Percentiles rank a stretch among this genome's conserved stretches.
Conservation (phyloP, 2,888 invertebrate genomes). For the Ochlodes sylvanus region DNA sequence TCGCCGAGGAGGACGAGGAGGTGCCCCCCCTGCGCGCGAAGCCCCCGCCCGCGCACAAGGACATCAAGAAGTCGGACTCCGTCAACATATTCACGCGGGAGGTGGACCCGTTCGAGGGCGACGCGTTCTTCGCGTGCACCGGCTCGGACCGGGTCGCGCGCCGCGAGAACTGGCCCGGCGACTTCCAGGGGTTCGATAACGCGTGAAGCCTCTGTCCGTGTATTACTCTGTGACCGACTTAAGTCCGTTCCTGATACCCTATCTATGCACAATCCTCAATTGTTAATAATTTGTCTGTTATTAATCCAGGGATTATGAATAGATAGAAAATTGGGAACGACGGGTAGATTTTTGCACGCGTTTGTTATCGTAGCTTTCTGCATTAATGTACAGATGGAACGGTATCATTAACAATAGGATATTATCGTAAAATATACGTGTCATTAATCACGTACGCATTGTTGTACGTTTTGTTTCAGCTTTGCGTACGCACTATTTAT, state of each 20-base stretch:
- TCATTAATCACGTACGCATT: not conserved
- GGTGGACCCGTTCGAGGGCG: slow-evolving; percentile 94
- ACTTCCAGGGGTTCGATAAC: slow-evolving; percentile 77
- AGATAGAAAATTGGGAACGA: no score
- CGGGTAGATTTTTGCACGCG: no score
- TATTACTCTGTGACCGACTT: slow-evolving; percentile 27
- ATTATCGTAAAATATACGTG: not conserved
- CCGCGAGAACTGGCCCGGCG: slow-evolving; percentile 80
- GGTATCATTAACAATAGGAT: not conserved
- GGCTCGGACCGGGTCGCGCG: slow-evolving; percentile 77
- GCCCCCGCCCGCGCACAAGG: slow-evolving; percentile 77
- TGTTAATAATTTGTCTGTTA: no score
- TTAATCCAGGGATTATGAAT: no score
- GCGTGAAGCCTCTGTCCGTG: slow-evolving; percentile 54
- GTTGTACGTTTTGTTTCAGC: not conserved
- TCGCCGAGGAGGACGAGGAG: slow-evolving; percentile 78
- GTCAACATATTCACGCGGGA: slow-evolving; percentile 95
- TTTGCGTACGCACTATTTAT: not conserved
- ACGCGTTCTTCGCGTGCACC: slow-evolving; percentile 91
- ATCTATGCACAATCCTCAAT: no score
- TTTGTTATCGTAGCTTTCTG: no score
- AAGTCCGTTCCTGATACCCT: no score
- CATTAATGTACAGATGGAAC: not conserved
- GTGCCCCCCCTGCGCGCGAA: slow-evolving; percentile 68
- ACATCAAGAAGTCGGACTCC: slow-evolving; percentile 94